Percentiles rank a stretch among this genome's conserved stretches.
Evolutionary conservation across 2,888 invertebrate species (phyloP).

Genomic region (Odiellus spinosus): DNA sequence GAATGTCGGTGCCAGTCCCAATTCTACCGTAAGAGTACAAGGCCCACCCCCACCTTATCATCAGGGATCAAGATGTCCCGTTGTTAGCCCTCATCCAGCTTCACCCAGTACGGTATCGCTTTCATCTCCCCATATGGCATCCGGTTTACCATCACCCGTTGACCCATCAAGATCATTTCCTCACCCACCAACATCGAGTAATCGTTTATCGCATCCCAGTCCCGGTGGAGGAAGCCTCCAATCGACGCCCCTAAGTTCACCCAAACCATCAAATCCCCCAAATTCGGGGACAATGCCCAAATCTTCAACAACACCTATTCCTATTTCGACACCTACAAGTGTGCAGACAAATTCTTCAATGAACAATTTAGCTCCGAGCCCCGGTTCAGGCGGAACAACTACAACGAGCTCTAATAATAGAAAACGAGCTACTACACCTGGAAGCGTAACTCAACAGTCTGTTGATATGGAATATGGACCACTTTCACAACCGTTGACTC

Average conservation of each 20-base stretch:
- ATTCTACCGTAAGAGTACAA: slow-evolving; percentile 32
- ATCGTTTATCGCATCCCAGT: slow-evolving; percentile 37
- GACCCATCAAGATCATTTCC: slow-evolving; percentile 41
- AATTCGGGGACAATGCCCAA: background rate
- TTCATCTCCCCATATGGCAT: slow-evolving; percentile 54
- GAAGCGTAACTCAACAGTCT: slow-evolving; percentile 12
- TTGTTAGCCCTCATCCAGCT: slow-evolving; percentile 53
- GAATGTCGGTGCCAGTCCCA: slow-evolving; percentile 21
- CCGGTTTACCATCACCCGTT: slow-evolving; percentile 51
- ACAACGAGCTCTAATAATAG: slow-evolving; percentile 11
- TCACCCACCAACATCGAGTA: slow-evolving; percentile 25
- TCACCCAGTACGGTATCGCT: slow-evolving; percentile 49
- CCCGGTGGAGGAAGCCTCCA: slow-evolving; percentile 26
- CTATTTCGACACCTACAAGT: slow-evolving; percentile 10
- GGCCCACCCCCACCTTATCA: slow-evolving; percentile 65
- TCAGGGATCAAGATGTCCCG: slow-evolving; percentile 47
- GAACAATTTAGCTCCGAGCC: slow-evolving; percentile 11
- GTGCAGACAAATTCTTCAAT: slow-evolving; percentile 14
- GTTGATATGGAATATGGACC: no score
- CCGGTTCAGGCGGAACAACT: slow-evolving; percentile 19
- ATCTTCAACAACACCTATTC: slow-evolving; percentile 14
- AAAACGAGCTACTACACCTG: slow-evolving; percentile 10
- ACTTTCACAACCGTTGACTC: no score
- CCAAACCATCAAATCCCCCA: slow-evolving; percentile 26
- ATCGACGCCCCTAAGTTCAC: slow-evolving; percentile 39